Conservation (phyloP, 2,113 vertebrate genomes). For the Nerophis lumbriciformis region DNA sequence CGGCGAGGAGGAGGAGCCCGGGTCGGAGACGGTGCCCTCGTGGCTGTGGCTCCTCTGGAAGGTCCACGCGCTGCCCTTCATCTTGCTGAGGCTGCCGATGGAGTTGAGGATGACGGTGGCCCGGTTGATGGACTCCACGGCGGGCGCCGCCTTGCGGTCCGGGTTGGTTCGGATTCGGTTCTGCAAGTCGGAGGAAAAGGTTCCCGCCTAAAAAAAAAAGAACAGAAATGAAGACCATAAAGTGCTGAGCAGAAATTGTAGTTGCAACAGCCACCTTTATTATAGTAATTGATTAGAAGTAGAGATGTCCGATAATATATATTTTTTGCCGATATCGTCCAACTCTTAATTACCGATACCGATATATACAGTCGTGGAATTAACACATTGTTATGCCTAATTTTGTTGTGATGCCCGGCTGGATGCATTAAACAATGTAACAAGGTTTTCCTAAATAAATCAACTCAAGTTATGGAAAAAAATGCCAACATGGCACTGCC, state of each 20-base stretch:
- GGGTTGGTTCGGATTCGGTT: conserved; percentile 65
- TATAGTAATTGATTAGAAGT: too few species aligned
- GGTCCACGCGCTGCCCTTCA: conserved; percentile 77
- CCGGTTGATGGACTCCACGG: conserved; percentile 70
- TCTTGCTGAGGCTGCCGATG: conserved; percentile 88
- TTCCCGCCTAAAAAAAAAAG: conserved; percentile 53
- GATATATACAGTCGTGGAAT: too few species aligned
- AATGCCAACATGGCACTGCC: too few species aligned
- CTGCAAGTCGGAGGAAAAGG: conserved; percentile 69
- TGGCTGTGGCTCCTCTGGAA: conserved; percentile 66
- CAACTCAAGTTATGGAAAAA: too few species aligned
- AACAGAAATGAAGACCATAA: background rate
- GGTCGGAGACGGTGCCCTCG: conserved; percentile 41
- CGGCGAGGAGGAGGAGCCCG: conserved; percentile 43
- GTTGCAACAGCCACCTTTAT: too few species aligned
- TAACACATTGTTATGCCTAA: too few species aligned
- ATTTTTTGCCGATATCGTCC: too few species aligned
- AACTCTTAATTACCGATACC: too few species aligned
- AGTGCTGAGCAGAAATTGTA: background rate
- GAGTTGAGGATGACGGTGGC: conserved; percentile 87
- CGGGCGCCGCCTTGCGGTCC: conserved; percentile 57
- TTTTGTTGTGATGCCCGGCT: too few species aligned
- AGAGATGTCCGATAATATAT: too few species aligned
- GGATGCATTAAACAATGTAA: too few species aligned
- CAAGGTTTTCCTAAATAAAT: too few species aligned